Base-by-base conservation (phyloP, 2,888 invertebrate genomes). In the Amitus sp. region DNA sequence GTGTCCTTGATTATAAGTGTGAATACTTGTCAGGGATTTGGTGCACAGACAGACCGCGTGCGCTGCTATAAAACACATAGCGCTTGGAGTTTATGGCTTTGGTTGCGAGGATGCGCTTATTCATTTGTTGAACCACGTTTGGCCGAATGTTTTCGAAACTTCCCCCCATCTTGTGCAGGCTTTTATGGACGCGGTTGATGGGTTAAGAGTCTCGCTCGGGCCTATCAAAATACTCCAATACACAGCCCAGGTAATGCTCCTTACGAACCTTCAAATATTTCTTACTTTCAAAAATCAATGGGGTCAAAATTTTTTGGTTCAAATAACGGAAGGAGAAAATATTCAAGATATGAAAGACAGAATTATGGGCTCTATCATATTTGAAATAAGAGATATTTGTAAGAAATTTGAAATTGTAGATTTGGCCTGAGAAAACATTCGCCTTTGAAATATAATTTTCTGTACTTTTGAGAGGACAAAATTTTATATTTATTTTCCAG, bases 101-200 rank as follows among this genome's bases (percentile, higher is more conserved):
- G 98, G 98, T 1, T 99, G 98, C 82, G 98, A 99, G 82, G 99
- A 99, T 82, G 98, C 99, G 0, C 85, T 99, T 3, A 89, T 95
- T 37, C 99, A 99, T 85, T 85, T 99, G 42, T 85, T 99, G 60
- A 99, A 99, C 84, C 96, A 98, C 80, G 98, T 99, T 18, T 99
- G 99, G 99, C 99, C 99, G 9, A 99, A 99, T 82, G 96, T 99
- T 70, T 98, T 99, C 79, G 99, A 99, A 85, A 98, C 98, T 0
- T 98, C 98, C 10, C 99, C 99, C 12, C 99, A 99, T 89, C 89
- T 99, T 67, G 98, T 99, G 18, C 99, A 99, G 84, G 98, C 99
- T 0, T 99, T 99, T 83, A 98, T 99, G 95, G 98, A 98, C 76
- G 93, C 98, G 2, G 94, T 98, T 3, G 99, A 99, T 82, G 99